These are phyloP conservation scores for Polietes domitor DNA, from an alignment of 2,888 invertebrate genomes.

Conservation along the genomic window DNA sequence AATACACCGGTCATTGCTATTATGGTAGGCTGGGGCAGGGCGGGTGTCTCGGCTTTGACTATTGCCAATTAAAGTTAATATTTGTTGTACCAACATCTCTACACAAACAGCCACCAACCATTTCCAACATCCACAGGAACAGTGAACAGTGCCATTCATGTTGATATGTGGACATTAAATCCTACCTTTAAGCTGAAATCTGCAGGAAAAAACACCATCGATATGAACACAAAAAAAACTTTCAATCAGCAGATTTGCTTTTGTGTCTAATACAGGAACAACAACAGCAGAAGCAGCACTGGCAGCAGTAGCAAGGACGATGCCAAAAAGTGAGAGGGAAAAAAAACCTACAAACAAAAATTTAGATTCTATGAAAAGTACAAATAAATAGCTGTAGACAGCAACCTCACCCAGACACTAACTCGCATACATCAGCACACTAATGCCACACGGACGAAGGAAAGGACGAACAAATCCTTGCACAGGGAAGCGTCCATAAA, in stretches of 20 bases:
- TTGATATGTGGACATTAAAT: conserved; percentile 40
- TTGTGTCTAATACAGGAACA: conserved; percentile 27
- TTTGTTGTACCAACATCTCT: conserved; percentile 25
- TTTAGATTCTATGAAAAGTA: conserved; percentile 37
- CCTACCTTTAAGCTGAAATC: conserved; percentile 66
- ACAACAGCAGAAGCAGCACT: background rate
- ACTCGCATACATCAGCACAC: conserved; percentile 20
- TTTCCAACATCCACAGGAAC: background rate
- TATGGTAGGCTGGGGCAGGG: background rate
- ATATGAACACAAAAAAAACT: conserved; percentile 43
- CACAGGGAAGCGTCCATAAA: conserved; percentile 22
- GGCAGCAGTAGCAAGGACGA: background rate
- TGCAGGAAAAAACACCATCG: conserved; percentile 46
- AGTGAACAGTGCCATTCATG: background rate
- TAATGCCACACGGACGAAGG: background rate
- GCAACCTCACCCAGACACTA: background rate
- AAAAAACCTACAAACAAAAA: conserved; percentile 42
- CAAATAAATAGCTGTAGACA: conserved; percentile 56
- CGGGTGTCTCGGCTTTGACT: conserved; percentile 24
- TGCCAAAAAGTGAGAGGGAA: background rate
- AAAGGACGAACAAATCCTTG: conserved; percentile 5
- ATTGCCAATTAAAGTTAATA: conserved; percentile 62
- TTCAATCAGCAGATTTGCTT: conserved; percentile 60
- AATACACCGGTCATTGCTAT: background rate
- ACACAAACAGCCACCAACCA: background rate